Base-by-base conservation (phyloP, 2,888 invertebrate species). In the Drosophila mayaguana region DNA sequence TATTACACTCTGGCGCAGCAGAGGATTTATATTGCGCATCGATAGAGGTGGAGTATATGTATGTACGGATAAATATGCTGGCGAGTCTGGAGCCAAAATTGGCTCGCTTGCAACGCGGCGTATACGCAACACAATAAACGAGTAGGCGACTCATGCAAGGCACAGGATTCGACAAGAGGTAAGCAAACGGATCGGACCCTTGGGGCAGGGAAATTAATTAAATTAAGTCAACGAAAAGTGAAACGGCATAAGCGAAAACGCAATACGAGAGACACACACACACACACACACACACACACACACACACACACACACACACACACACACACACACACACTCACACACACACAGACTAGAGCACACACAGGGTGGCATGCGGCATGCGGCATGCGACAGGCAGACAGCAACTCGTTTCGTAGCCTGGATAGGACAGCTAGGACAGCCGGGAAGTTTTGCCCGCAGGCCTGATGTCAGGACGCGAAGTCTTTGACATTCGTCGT, bases 211-310 rank as follows among this genome's bases (percentile, higher is more conserved):
- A 86, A 86, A 86, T 86, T 86, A 86, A 86, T 86, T 86, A 88
- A 86, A 86, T 86, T 88, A 86, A 86, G 87, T 86, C 88, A 88
- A 86, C 88, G 88, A 88, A 86, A 86, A 88, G 86, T 86, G 84
- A 86, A 84, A 84, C 80, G 86, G 78, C 80, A 85, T 80, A 85
- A 82, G 79, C 84, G 71, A 72, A 77, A 80, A 78, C 72, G 72
- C 69, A 69, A 51, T 65, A 56, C 63, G 50, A 63, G 40, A 63
- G 36, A 48, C 48, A 64, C 56, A 51, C 48, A 53, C 59, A 53
- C 22, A 53, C 40, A 22, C 57, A 59, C 63, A 53, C n/a, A n/a
- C n/a, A n/a, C n/a, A n/a, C n/a, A n/a, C n/a, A n/a, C n/a, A 48
- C 48, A 64, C 56, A 51, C 48, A 53, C 59, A 53, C 22, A 53